Base-by-base conservation (phyloP, 2,888 invertebrate species). In the Tridacna gigas region DNA sequence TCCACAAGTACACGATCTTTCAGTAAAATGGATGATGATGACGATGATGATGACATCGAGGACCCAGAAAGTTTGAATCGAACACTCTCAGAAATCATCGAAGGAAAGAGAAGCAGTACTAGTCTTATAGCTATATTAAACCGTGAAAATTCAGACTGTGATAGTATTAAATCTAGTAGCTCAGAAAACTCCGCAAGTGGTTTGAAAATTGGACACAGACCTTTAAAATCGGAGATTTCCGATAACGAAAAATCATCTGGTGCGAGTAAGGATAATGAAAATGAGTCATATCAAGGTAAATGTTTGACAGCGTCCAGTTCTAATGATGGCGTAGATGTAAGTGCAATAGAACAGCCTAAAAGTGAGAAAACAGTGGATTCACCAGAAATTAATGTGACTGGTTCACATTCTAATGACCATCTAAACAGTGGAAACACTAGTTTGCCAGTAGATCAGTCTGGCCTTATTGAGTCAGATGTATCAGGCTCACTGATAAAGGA, bases 31-130 rank as follows among this genome's bases (percentile, higher is more conserved):
- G 89, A 89, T 60, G 89, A 89, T 25, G 90, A 91, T 60, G 90
- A 90, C 20, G 91, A 91, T 37, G 90, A 91, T 18, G 91, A 91
- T 37, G 89, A 91, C 71, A 82, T 92, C 5, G 91, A 91, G 77
- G 91, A 92, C 83, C 92, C 93, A 4, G 92, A 92, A 77, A 92
- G 89, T 77, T 85, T 93, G 48, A 92, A 93, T 79, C 86, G 90
- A 73, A 93, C 93, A 13, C 86, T 93, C 71, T 91, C 92, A 0
- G 93, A 93, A 80, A 92, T 93, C 65, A 91, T 93, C 26, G 93
- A 93, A 74, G 92, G 93, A 11, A 91, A 86, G 65, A 76, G 88
- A n/a, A 84, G 86, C 60, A 83, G 83, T 81, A 83, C 79, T 45
- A 85, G 83, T 76, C 79, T 88, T 26, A 85, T 88, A 18, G 88